phyloP scores from a whole-genome alignment of 2,888 invertebrate species.

The Hymenopus coronatus region DNA sequence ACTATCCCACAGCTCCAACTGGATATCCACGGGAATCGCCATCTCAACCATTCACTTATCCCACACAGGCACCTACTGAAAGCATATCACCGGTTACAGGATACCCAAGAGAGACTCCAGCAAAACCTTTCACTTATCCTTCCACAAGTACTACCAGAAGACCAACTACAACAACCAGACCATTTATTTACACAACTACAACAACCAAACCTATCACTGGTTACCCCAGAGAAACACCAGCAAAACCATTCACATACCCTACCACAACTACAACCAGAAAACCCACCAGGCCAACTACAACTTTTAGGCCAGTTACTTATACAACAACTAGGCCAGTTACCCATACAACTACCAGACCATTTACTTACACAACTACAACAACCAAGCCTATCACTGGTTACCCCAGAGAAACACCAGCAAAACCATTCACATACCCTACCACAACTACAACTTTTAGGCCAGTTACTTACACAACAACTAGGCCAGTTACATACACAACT shows the following conservation, averaged over 20 bases:
- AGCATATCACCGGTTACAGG: background rate
- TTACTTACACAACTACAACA: background rate
- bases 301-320: background rate
- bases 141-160: background rate
- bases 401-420: no score
- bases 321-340: background rate
- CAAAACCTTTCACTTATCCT: background rate
- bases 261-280: background rate
- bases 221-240: background rate
- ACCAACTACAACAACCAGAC: background rate
- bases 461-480: background rate
- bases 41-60: background rate
- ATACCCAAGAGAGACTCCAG: background rate
- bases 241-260: background rate
- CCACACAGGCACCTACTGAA: background rate
- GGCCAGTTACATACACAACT: no score
- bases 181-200: background rate
- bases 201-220: no score
- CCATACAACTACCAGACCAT: background rate
- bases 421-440: no score
- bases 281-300: background rate
- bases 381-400: no score
- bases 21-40: background rate
- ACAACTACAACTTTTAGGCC: no score
- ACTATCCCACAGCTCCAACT: background rate